These are phyloP conservation scores for Drosophila baimaii DNA, from an alignment of 1,140 invertebrate genomes.

Conservation along the genomic window DNA sequence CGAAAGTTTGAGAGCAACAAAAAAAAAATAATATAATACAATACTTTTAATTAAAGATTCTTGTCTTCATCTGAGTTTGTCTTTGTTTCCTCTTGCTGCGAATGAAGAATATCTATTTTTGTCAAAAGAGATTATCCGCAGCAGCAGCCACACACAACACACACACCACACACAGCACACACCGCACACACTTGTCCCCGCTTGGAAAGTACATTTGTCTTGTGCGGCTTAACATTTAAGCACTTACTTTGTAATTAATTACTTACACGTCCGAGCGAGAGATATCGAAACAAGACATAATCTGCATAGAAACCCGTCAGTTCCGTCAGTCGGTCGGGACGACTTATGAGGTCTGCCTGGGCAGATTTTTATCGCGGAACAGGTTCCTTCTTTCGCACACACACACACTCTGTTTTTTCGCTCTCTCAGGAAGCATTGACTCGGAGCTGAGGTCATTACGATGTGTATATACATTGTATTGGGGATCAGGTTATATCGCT, in stretches of 20 bases:
- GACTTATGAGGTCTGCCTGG: constrained; percentile 18
- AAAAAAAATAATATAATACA: constrained; percentile 36
- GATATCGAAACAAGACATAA: constrained; percentile 41
- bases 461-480: constrained; percentile 19
- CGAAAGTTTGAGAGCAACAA: constrained; percentile 22
- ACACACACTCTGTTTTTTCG: constrained; percentile 4
- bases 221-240: constrained; percentile 27
- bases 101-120: constrained; percentile 40
- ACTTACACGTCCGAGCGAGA: constrained; percentile 37
- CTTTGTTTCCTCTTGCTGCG: not conserved
- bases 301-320: constrained; percentile 41
- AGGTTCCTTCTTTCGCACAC: constrained; percentile 33
- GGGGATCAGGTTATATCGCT: constrained; percentile 21
- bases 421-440: constrained; percentile 49
- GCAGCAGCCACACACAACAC: not conserved
- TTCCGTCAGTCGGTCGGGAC: constrained; percentile 3
- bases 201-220: constrained; percentile 19
- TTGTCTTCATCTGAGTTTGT: constrained; percentile 8
- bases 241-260: constrained; percentile 49
- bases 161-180: too few species aligned
- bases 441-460: constrained; percentile 32
- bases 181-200: not conserved
- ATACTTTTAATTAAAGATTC: constrained; percentile 39
- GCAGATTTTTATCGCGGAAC: constrained; percentile 32
- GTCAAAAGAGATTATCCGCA: constrained; percentile 21